Evolutionary conservation across 2,797 vertebrate species (phyloP), one percentile per base, ranked within the genome.

Genomic region (Neosilurus mollespiculum): DNA sequence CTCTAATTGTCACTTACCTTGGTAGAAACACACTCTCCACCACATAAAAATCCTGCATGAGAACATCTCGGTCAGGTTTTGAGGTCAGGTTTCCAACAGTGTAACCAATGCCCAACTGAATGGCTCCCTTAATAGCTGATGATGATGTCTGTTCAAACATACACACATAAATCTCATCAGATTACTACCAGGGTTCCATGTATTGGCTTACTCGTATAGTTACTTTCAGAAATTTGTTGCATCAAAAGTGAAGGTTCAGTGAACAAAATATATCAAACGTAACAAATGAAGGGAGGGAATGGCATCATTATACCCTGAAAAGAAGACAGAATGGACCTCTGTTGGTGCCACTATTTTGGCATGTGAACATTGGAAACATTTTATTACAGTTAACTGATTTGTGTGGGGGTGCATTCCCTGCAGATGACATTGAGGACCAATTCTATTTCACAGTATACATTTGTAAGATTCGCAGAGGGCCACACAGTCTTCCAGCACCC

Each of bases 31-130:
- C 97, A 61, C 97, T 99, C 92, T 99, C 98, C 91, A 99, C 98
- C 87, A 99, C 97, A 58, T 99, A 99, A 92, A 99, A 99, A 89
- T 99, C 98, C 92, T 99, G 98, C 98, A 99, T 99, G 90, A 99
- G 97, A 83, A 99, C 98, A 90, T 99, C 98, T 93, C 98, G 95
- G 92, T 98, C 98, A 0, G 98, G 96, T 91, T 98, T 99, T 87
- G 98, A 99, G 81, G 96, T 98, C 89, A 99, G 96, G 88, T 97
- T 99, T 64, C 98, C 98, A 86, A 99, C 98, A 0, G 98, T 98
- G 87, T 99, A 99, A 88, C 97, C 97, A 88, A 99, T 99, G 84
- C 98, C 98, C 83, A 99, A 92, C 91, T 99, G 98, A 92, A 99
- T 99, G 89, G 98, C 94, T 83, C 97, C 98, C 94, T 98, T 99